phyloP scores from a whole-genome alignment of 2,888 invertebrate genomes.

The Microplitis manilae region DNA sequence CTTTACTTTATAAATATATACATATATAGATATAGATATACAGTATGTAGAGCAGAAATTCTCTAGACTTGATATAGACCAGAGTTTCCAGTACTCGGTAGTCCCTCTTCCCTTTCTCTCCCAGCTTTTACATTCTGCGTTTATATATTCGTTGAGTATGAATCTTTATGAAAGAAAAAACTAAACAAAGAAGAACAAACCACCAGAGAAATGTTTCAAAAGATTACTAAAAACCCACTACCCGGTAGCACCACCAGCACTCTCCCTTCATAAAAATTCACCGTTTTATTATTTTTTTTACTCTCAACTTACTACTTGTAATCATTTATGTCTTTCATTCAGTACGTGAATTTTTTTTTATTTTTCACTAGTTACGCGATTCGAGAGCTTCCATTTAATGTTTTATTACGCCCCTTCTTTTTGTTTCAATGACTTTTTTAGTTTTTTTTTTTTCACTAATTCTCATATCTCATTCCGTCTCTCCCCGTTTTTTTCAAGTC shows the following conservation, averaged over 20 bases:
- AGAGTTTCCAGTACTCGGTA: neutral
- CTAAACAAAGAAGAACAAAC: slow-evolving; percentile 19
- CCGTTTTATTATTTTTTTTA: neutral
- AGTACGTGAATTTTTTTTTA: neutral
- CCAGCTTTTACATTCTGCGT: neutral
- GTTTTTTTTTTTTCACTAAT: neutral
- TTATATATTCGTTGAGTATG: neutral
- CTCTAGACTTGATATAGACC: neutral
- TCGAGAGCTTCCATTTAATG: no score
- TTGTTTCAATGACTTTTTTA: neutral
- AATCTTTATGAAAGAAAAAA: slow-evolving; percentile 15
- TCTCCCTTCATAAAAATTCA: neutral
- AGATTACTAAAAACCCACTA: slow-evolving; percentile 8
- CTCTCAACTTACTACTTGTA: slow-evolving; percentile 12
- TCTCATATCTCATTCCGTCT: neutral
- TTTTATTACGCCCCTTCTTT: neutral
- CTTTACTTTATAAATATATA: slow-evolving; percentile 1
- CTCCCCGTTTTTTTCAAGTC: neutral
- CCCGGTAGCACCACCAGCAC: neutral
- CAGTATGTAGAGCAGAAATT: neutral
- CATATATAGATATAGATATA: neutral
- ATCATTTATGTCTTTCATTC: slow-evolving; percentile 9
- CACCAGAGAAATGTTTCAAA: slow-evolving; percentile 26
- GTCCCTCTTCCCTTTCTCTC: neutral
- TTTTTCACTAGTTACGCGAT: neutral